Base-by-base conservation (phyloP, 2,888 invertebrate genomes). In the Lasiommata megera region DNA sequence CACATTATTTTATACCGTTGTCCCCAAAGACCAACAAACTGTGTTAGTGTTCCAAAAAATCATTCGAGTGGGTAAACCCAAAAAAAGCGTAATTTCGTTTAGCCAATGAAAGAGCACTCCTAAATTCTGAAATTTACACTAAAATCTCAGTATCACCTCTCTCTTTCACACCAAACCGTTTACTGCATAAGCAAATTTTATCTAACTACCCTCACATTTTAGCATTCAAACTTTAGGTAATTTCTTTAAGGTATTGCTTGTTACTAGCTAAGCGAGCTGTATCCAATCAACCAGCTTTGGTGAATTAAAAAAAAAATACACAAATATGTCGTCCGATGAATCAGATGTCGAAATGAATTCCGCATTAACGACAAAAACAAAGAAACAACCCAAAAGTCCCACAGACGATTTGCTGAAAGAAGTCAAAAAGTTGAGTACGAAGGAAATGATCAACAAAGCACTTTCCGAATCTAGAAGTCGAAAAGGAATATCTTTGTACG, bases 401-500 rank as follows among this genome's bases (percentile, higher is more conserved):
- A 46, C 54, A 23, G 46, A 41, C 12, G 34, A 36, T 1, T 1
- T 31, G n/a, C n/a, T 16, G 3, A 14, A 41, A 41, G 71, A 72
- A 23, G 53, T 55, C 61, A 88, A 80, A 56, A 87, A 83, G 48
- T 5, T 75, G 0, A 73, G 74, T 0, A 86, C 84, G 0, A 88
- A 83, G 61, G 58, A 67, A 0, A 89, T 89, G 89, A 72, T 89
- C 0, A 65, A 71, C 1, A 68, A 84, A 51, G 85, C 88, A 0
- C 62, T 89, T 0, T 66, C 36, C 0, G 82, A 79, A 1, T 60
- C 87, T 0, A 79, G 81, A 12, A 72, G 65, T 0, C 68, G 87
- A 36, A 89, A 88, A 68, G 89, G 89, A 0, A 80, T 81, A 0
- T 89, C 89, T 0, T 38, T 87, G 0, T 72, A 86, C 37, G 89